Conservation (phyloP, 2,113 vertebrate species). For the Okapia johnstoni region DNA sequence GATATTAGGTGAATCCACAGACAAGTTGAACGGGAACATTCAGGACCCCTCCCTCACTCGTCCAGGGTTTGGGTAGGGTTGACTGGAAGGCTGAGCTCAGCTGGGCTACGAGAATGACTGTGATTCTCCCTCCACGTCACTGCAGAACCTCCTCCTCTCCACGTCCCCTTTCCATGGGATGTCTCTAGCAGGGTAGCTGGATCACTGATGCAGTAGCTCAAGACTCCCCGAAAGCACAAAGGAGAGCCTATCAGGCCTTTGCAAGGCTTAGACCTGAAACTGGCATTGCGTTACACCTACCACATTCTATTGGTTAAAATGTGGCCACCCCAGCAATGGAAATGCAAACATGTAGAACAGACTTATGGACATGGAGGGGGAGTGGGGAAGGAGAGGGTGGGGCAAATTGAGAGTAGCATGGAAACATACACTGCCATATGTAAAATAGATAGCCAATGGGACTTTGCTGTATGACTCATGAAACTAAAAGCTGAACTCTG, state of each 20-base stretch:
- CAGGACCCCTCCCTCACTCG: background rate
- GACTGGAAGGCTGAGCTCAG: background rate
- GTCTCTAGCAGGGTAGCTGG: background rate
- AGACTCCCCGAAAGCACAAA: background rate
- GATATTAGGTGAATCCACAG: background rate
- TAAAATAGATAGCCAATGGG: background rate
- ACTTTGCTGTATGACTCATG: background rate
- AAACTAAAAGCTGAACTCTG: background rate
- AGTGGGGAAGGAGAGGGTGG: background rate
- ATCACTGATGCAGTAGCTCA: background rate
- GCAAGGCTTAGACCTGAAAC: background rate
- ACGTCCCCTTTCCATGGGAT: background rate
- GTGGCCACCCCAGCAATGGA: background rate
- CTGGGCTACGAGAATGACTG: background rate
- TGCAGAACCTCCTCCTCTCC: background rate
- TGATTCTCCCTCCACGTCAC: background rate
- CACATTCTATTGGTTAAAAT: background rate
- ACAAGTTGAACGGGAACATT: background rate
- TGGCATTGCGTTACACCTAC: background rate
- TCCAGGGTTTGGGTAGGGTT: background rate
- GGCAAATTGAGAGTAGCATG: background rate
- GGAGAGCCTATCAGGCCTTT: background rate
- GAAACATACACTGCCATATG: background rate
- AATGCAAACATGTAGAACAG: background rate
- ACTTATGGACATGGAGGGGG: fast-evolving